Conservation (phyloP, 2,888 invertebrate genomes). For the Parelbella ahira region DNA sequence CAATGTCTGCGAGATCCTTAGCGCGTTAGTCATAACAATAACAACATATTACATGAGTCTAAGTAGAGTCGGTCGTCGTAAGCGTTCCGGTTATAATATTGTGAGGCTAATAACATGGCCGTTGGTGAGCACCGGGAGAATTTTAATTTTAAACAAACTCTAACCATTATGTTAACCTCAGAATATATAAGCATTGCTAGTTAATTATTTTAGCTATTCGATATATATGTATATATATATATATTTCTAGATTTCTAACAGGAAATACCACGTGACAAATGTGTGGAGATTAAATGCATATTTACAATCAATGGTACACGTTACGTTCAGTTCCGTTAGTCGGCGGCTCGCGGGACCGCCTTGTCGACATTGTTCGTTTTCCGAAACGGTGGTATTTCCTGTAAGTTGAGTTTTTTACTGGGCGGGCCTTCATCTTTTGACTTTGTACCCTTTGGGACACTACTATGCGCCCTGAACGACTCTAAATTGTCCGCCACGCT, state of each 20-base stretch:
- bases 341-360: constrained; percentile 36
- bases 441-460: constrained; percentile 66
- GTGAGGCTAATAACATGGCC: constrained; percentile 43
- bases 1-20: constrained; percentile 28
- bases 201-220: constrained; percentile 11
- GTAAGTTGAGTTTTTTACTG: constrained; percentile 73
- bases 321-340: constrained; percentile 10
- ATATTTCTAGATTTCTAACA: constrained; percentile 27
- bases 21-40: constrained; percentile 27
- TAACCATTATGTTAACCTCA: constrained; percentile 45
- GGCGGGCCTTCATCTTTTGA: constrained; percentile 79
- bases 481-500: constrained; percentile 63
- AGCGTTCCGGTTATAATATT: constrained; percentile 19
- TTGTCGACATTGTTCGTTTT: constrained; percentile 55
- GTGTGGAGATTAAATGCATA: constrained; percentile 7
- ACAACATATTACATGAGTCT: too few relatives aligned
- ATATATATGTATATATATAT: constrained; percentile 1
- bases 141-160: constrained; percentile 12
- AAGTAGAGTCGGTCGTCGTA: too few relatives aligned
- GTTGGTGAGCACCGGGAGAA: not conserved
- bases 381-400: constrained; percentile 78
- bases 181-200: constrained; percentile 17
- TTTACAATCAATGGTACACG: constrained; percentile 31
- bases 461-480: constrained; percentile 59
- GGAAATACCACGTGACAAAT: constrained; percentile 50